Conservation (phyloP, 2,888 invertebrate genomes). For the Pasiphila rectangulata region DNA sequence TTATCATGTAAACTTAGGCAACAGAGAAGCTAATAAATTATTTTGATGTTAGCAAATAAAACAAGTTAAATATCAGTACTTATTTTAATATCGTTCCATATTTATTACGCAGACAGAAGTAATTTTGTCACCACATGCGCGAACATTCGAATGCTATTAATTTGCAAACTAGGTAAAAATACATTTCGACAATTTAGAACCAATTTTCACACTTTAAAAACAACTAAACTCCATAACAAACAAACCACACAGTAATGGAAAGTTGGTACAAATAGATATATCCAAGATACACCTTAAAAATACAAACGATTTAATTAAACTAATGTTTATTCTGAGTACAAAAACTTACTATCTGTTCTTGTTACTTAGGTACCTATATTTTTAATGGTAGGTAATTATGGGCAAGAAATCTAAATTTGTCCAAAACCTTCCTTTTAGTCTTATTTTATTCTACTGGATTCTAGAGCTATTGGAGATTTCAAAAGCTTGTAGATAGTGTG, state of each 20-base stretch:
- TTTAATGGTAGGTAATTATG: too few species aligned
- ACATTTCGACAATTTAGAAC: constrained; percentile 33
- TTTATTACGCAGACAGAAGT: constrained; percentile 66
- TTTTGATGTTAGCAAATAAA: constrained; percentile 35
- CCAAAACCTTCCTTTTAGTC: constrained; percentile 17
- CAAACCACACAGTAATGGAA: constrained; percentile 12
- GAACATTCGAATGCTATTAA: constrained; percentile 65
- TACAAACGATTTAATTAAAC: neutral
- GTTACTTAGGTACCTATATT: neutral
- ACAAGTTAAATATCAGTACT: constrained; percentile 47
- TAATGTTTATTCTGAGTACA: neutral
- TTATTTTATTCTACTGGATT: too few species aligned
- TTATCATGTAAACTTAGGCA: too few species aligned
- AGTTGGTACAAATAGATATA: constrained; percentile 1
- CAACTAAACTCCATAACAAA: constrained; percentile 6
- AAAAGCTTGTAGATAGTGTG: too few species aligned
- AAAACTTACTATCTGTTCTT: neutral
- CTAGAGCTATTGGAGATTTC: too few species aligned
- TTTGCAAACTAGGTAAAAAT: constrained; percentile 51
- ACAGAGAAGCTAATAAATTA: too few species aligned
- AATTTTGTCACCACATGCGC: constrained; percentile 69
- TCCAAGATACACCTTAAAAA: constrained; percentile 1
- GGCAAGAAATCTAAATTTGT: constrained; percentile 17
- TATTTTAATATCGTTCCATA: constrained; percentile 66
- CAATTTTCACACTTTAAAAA: constrained; percentile 8